Evolutionary conservation across 2,888 invertebrate species (phyloP), one percentile per base, ranked within the genome.

Genomic region (Mystacides longicornis): DNA sequence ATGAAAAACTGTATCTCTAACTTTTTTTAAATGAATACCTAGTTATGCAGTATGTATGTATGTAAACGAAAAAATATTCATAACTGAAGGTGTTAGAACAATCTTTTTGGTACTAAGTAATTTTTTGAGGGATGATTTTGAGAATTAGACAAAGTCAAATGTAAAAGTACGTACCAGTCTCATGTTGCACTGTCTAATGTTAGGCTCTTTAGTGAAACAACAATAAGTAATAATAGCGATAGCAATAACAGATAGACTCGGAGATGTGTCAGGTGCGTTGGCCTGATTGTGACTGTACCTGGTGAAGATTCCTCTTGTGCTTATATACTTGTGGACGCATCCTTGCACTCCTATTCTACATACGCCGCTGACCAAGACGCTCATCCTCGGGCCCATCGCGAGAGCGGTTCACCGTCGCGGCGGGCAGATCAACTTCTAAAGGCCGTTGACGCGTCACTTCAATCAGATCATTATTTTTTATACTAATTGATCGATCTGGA

Each of bases 271-370:
- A 50, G 59, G 55, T 52, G 57, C 20, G 51, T n/a, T 49, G 49
- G 56, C 53, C 53, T 51, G 49, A 47, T 49, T 49, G 53, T 55
- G 57, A 60, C 60, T 60, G 60, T 60, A 54, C 55, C 46, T 51
- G 49, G 33, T n/a, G 45, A 18, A 51, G 59, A 52, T 52, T 42
- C 49, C 45, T 54, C 60, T 22, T 47, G 43, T 46, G 52, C 55
- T 51, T 60, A 55, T 60, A 60, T 60, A 60, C 55, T 37, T 3
- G 14, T 37, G 37, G 4, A n/a, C 42, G 50, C 50, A 57, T 59
- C 59, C 59, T 57, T 55, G 54, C 60, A 23, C 54, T 54, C 51
- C 51, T 37, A 49, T 52, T 37, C 51, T 19, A 3, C 16, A 37
- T 37, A 37, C 14, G 37, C 37, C 14, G 54, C 49, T 59, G 59